A percentile compares a stretch with the other conserved stretches of the same genome.
These are phyloP conservation scores for Helicorthomorpha holstii DNA, from an alignment of 1,140 invertebrate genomes.

Conservation along the genomic window DNA sequence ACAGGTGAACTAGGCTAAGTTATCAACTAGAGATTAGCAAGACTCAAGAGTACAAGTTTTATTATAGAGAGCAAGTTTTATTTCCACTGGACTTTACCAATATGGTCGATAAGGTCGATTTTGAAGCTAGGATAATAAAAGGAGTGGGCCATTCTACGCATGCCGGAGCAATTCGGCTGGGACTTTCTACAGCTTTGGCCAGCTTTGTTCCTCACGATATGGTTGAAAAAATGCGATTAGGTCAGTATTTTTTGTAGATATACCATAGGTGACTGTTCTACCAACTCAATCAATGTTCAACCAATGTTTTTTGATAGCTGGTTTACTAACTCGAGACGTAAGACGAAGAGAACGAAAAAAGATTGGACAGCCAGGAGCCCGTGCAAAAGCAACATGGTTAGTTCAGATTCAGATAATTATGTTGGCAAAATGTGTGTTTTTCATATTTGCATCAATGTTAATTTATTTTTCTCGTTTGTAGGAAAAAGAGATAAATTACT, in stretches of 20 bases:
- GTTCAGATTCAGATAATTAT: too few relatives aligned
- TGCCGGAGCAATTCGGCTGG: conserved; percentile 68
- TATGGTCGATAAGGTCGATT: conserved; percentile 58
- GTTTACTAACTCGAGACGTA: conserved; percentile 64
- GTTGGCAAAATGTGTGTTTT: too few relatives aligned
- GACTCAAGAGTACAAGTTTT: too few relatives aligned
- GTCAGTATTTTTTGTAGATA: conserved; percentile 28
- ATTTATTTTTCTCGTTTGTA: too few relatives aligned
- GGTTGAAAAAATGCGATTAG: conserved; percentile 69
- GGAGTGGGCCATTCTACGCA: conserved; percentile 52
- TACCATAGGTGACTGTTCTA: background rate
- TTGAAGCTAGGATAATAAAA: conserved; percentile 51
- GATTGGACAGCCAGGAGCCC: conserved; percentile 73
- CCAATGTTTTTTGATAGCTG: conserved; percentile 41
- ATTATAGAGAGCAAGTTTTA: conserved; percentile 41
- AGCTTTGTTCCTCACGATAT: conserved; percentile 61
- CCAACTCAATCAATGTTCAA: background rate
- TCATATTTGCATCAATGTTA: too few relatives aligned
- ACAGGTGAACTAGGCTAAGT: conserved; percentile 63
- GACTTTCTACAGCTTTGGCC: conserved; percentile 53
- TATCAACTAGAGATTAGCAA: too few relatives aligned
- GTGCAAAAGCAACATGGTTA: conserved; percentile 79
- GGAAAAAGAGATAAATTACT: too few relatives aligned
- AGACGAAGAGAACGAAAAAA: conserved; percentile 79
- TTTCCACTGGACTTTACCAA: conserved; percentile 69